phyloP scores from a whole-genome alignment of 1,140 invertebrate species.

The Argopecten irradians region DNA sequence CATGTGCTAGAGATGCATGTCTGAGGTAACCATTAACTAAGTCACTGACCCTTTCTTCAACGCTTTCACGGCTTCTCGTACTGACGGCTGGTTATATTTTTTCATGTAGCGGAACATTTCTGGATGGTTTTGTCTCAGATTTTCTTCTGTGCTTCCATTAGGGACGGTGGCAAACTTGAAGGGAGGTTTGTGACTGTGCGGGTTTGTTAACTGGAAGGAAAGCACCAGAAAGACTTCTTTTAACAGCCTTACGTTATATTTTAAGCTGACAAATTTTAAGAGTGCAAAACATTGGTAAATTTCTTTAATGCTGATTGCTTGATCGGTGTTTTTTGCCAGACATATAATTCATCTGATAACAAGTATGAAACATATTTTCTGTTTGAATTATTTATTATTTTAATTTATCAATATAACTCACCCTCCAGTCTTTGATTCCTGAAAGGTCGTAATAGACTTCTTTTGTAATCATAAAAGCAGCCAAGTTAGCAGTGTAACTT shows the following conservation, averaged over 20 bases:
- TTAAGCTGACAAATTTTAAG: background rate
- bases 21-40: background rate
- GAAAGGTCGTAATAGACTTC: constrained; percentile 97
- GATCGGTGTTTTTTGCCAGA: background rate
- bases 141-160: constrained; percentile 96
- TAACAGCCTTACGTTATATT: background rate
- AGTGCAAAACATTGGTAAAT: background rate
- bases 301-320: background rate
- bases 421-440: constrained; percentile 91
- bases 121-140: constrained; percentile 86
- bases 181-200: constrained; percentile 90
- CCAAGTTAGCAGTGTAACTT: constrained; percentile 81
- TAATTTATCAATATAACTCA: constrained; percentile 62
- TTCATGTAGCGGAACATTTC: constrained; percentile 96
- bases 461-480: constrained; percentile 99
- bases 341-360: background rate
- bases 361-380: background rate
- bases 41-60: constrained; percentile 87
- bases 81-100: constrained; percentile 88
- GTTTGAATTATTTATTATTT: background rate
- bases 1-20: background rate
- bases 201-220: constrained; percentile 84
- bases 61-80: constrained; percentile 90
- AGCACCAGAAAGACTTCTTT: constrained; percentile 18
- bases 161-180: constrained; percentile 98